These are phyloP conservation scores for Parnassius apollo DNA, from an alignment of 2,888 invertebrate species.

Conservation along the genomic window DNA sequence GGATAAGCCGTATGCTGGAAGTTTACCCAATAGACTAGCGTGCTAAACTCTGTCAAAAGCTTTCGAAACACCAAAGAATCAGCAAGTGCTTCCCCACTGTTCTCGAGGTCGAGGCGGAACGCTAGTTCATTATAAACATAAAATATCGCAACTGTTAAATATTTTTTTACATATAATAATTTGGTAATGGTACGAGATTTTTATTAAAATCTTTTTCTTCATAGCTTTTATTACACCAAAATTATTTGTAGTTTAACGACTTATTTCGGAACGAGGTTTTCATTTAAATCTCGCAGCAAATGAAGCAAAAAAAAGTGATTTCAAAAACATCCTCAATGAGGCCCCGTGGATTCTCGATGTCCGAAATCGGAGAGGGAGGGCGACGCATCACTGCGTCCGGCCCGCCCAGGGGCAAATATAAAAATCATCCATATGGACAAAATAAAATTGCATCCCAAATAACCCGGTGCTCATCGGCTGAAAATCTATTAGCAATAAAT, in stretches of 20 bases:
- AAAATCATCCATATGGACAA: conserved; percentile 80
- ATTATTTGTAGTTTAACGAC: background rate
- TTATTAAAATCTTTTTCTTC: no score
- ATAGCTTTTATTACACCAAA: no score
- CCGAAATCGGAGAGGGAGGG: conserved; percentile 62
- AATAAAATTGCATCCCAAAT: conserved; percentile 80
- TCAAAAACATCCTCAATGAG: conserved; percentile 40
- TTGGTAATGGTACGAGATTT: no score
- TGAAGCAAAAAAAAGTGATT: conserved; percentile 37
- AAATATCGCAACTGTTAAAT: no score
- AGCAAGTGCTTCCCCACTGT: no score
- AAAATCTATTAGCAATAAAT: conserved; percentile 82
- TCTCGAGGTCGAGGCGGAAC: no score
- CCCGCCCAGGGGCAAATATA: conserved; percentile 71
- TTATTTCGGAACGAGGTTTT: conserved; percentile 12
- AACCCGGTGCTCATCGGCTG: conserved; percentile 75
- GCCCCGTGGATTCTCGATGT: conserved; percentile 57
- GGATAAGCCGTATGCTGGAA: no score
- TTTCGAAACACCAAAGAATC: no score
- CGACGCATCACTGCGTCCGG: conserved; percentile 49
- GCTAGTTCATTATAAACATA: no score
- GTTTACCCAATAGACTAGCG: no score
- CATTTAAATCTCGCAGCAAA: conserved; percentile 24
- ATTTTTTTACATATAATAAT: no score
- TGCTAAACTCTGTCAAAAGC: no score